Base-by-base conservation (phyloP, 1,140 invertebrate genomes). In the Oryctes rhinoceros region DNA sequence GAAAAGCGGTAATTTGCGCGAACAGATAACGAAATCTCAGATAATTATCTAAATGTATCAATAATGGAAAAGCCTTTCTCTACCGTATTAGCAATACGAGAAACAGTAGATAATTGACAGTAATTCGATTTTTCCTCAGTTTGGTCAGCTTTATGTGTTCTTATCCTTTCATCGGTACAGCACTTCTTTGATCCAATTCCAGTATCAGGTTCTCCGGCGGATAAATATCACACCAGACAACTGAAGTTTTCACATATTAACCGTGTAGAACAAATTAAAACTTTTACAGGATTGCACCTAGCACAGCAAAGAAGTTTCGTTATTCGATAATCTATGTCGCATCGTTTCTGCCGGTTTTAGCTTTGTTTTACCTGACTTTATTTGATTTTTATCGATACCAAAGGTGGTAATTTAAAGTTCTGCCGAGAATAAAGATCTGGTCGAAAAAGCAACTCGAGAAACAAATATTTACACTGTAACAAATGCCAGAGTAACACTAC, bases 171-270 rank as follows among this genome's bases (percentile, higher is more conserved):
- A 4, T 67, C 20, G 13, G 13, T 24, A 35, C 24, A 24, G 65
- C 65, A 5, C n/a, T 18, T 24, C 10, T 24, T 67, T 67, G 20
- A 24, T 67, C 65, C 30, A 67, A 67, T 67, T 24, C 18, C 20
- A 11, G 20, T 67, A 6, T 67, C 35, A 24, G n/a, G n/a, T 67
- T 67, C 65, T 5, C 18, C 65, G 9, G 4, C 65, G 65, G 65
- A 67, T 67, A 18, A 35, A 67, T 67, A 67, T 24, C 65, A 30
- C n/a, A 30, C 65, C 18, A 67, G 65, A 24, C n/a, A 67, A 24
- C 65, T 18, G 65, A 67, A 67, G 65, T 67, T 67, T 67, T 35
- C 65, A 67, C 65, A 67, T 67, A 6, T 67, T 67, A 67, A 67
- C n/a, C 65, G 30, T 4, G 13, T 20, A 67, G 65, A 67, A 67